These are phyloP conservation scores for Strigops habroptila DNA, from an alignment of 2,113 vertebrate species.

Conservation along the genomic window DNA sequence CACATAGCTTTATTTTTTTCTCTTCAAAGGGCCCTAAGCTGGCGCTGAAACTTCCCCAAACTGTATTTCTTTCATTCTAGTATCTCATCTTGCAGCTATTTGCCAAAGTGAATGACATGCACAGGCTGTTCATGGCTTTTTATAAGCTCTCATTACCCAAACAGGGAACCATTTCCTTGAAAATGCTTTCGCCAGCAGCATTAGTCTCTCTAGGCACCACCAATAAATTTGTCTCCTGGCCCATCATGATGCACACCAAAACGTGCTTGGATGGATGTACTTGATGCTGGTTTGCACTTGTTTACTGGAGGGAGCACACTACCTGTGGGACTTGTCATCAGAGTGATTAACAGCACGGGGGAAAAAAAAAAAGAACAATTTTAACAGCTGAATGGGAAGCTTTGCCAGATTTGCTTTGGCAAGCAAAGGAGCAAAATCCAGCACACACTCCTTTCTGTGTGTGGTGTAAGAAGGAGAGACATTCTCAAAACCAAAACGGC, in stretches of 20 bases:
- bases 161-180: conserved; percentile 50
- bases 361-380: background rate
- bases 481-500: background rate
- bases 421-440: background rate
- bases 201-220: background rate
- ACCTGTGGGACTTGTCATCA: conserved; percentile 25
- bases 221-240: background rate
- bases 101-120: conserved; percentile 54
- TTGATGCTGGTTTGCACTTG: background rate
- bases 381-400: background rate
- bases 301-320: background rate
- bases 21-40: conserved; percentile 34
- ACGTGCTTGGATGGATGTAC: background rate
- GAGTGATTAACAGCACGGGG: background rate
- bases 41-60: conserved; percentile 29
- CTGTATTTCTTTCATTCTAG: conserved; percentile 46
- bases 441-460: background rate
- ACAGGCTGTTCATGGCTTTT: conserved; percentile 53
- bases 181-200: conserved; percentile 36
- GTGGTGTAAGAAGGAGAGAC: background rate
- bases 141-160: conserved; percentile 61
- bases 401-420: background rate
- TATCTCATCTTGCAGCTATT: conserved; percentile 57
- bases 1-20: conserved; percentile 14
- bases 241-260: background rate